Evolutionary conservation across 1,140 invertebrate genomes (phyloP), one percentile per base, ranked within the genome.

Genomic region (Drosophila truncata): DNA sequence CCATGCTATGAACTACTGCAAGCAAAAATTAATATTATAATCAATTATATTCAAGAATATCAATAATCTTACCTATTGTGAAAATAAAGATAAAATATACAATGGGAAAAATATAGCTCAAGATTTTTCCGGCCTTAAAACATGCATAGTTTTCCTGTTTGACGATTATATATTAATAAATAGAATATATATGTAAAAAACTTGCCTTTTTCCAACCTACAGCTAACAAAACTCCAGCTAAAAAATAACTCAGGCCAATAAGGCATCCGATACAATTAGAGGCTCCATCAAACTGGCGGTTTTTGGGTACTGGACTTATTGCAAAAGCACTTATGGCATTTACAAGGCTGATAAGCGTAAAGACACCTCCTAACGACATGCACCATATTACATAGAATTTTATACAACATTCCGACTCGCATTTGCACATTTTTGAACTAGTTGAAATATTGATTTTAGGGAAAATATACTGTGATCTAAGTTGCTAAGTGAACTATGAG

Each of bases 321-420:
- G 0, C 10, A 3, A 47, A 25, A 16, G 2, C 8, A 4, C 8
- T 47, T 1, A 16, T 0, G 23, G 3, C 46, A 16, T 14, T 16
- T 5, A 5, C 0, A 9, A 25, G 1, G 4, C 46, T 23, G 4
- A 8, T 5, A 23, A 47, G 2, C 1, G 23, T 9, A 10, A 27
- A 16, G 1, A 1, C 0, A 27, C 14, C 14, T 14, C 60, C 60
- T 2, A 18, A 8, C 0, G 14, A 18, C 0, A 60, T n/a, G 61
- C 61, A 64, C 54, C 54, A 64, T 14, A 41, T 11, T 10, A 27
- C 7, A 18, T 64, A 64, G 25, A 64, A 64, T 7, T 23, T 29
- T 16, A 35, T 18, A 27, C 33, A 64, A 2, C 4, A 25, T 6
- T n/a, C 20, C 1, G 61, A 18, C 8, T 18, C 11, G n/a, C 13